phyloP scores from a whole-genome alignment of 2,113 vertebrate species.

The Hylia prasina region DNA sequence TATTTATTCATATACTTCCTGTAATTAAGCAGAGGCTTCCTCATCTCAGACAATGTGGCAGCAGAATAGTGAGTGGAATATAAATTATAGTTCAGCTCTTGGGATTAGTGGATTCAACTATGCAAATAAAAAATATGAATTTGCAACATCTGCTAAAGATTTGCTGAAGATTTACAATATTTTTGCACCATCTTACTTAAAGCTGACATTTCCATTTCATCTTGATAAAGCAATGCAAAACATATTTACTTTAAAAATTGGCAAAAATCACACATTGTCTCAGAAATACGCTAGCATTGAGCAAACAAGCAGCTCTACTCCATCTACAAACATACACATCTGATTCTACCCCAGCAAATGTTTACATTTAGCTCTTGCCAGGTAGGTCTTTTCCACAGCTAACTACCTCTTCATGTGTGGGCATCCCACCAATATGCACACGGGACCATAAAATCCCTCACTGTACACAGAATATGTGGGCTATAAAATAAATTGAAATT shows the following conservation, averaged over 20 bases:
- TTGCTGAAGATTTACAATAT: constrained; percentile 35
- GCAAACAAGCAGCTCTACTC: not conserved
- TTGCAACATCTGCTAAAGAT: constrained; percentile 44
- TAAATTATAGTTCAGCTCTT: constrained; percentile 20
- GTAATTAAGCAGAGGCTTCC: constrained; percentile 12
- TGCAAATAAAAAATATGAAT: constrained; percentile 21
- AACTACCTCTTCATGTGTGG: not conserved
- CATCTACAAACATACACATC: not conserved
- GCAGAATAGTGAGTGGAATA: constrained; percentile 21
- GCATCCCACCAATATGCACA: not conserved
- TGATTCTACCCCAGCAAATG: not conserved
- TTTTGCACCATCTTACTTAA: not conserved
- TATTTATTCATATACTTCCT: not conserved
- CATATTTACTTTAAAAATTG: not conserved
- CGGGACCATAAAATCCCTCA: not conserved
- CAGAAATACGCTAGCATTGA: not conserved
- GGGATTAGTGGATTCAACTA: not conserved
- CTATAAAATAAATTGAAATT: not conserved
- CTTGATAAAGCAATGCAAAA: not conserved
- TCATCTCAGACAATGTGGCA: not conserved
- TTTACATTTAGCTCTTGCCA: not conserved
- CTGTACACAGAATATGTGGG: not conserved
- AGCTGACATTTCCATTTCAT: not conserved
- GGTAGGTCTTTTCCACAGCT: not conserved
- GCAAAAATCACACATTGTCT: not conserved